Base-by-base conservation (phyloP, 2,888 invertebrate species). In the Abrostola triplasia region DNA sequence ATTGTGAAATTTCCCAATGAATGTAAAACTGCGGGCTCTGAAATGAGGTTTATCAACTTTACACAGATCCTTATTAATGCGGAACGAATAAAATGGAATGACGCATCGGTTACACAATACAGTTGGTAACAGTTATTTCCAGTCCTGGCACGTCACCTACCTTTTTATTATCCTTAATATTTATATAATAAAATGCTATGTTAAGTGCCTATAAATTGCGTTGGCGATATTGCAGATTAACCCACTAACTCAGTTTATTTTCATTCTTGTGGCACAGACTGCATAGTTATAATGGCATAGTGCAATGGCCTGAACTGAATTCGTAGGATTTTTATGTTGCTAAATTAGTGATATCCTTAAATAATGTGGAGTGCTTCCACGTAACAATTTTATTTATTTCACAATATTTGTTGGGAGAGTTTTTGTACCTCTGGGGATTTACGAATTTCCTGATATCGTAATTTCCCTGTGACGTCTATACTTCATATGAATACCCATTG, bases 91-190 rank as follows among this genome's bases (percentile, higher is more conserved):
- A 40, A 64, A 50, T 49, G 40, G 36, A 8, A 58, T 70, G 71
- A 70, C 71, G 57, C 71, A 72, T 42, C 37, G 36, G 59, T 72
- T 72, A 70, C 59, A 64, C 64, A 70, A 72, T 60, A 41, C 51
- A 59, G 44, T 70, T 44, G 12, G 50, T 54, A 71, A 71, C 70
- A 64, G 64, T 70, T 64, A 75, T 75, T 67, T 70, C 53, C 50
- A 71, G 53, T 64, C 41, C 42, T 58, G 42, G 55, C 64, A 54
- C 76, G 75, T 71, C 75, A 71, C n/a, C 57, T 35, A 44, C 49
- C 12, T 24, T 50, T 54, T 59, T 47, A 56, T 12, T 44, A 59
- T 69, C 40, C 51, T 62, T 53, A 44, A 53, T 36, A 38, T 36
- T 38, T 56, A 44, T 9, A 7, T 8, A 5, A 11, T 24, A 37